These are phyloP conservation scores for Chironomus tentans DNA, from an alignment of 2,888 invertebrate species.

Conservation along the genomic window DNA sequence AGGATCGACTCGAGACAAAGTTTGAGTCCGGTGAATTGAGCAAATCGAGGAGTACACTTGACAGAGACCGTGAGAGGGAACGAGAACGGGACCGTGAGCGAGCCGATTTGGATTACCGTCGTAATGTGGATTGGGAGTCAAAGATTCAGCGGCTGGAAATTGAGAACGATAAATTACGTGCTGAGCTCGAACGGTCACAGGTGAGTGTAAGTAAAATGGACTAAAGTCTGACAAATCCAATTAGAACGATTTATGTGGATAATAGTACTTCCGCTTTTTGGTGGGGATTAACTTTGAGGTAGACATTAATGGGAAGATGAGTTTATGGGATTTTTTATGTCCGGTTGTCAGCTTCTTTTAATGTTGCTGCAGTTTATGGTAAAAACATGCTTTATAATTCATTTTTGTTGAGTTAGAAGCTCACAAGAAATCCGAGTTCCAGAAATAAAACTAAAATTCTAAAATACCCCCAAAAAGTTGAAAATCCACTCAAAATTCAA, in stretches of 20 bases:
- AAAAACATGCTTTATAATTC: too few relatives aligned
- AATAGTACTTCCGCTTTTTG: too few relatives aligned
- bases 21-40: slow-evolving; percentile 88
- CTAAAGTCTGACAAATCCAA: background rate
- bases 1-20: slow-evolving; percentile 83
- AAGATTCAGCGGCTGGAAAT: slow-evolving; percentile 74
- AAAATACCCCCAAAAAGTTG: background rate
- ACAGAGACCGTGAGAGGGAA: slow-evolving; percentile 47
- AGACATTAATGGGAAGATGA: too few relatives aligned
- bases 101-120: background rate
- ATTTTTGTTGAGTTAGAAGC: too few relatives aligned
- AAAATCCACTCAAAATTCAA: too few relatives aligned
- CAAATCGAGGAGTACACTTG: slow-evolving; percentile 87
- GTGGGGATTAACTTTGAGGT: too few relatives aligned
- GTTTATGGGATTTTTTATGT: too few relatives aligned
- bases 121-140: slow-evolving; percentile 41
- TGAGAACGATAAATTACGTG: slow-evolving; percentile 80
- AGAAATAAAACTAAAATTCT: background rate
- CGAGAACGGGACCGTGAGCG: background rate
- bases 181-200: slow-evolving; percentile 75
- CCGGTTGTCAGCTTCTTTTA: background rate
- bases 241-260: background rate
- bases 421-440: background rate
- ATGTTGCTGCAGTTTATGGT: too few relatives aligned
- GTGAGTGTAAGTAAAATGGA: slow-evolving; percentile 31